Percentiles rank a stretch among this genome's conserved stretches.
Conservation (phyloP, 2,888 invertebrate genomes). For the Brachycybe producta region DNA sequence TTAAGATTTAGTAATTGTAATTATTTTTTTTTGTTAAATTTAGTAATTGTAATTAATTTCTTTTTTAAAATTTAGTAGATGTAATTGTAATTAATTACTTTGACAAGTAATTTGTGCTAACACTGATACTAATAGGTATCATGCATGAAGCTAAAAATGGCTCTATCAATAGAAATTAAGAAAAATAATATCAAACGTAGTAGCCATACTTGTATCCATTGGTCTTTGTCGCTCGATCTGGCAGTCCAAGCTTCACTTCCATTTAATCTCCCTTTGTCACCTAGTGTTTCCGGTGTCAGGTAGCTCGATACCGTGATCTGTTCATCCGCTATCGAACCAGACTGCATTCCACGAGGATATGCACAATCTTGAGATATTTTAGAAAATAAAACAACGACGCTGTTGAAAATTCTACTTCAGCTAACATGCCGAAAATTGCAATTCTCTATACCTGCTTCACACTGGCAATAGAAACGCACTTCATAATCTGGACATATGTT, state of each 20-base stretch:
- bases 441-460: slow-evolving; percentile 17
- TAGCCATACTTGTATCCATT: slow-evolving; percentile 27
- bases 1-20: too few relatives aligned
- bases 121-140: too few relatives aligned
- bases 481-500: slow-evolving; percentile 24
- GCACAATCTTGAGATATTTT: slow-evolving; percentile 19
- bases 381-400: neutral
- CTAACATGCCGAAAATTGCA: too few relatives aligned
- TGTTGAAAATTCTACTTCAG: too few relatives aligned
- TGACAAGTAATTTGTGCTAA: too few relatives aligned
- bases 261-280: slow-evolving; percentile 24
- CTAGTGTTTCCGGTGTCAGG: slow-evolving; percentile 16
- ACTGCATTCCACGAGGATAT: slow-evolving; percentile 24
- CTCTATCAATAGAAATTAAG: too few relatives aligned
- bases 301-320: slow-evolving; percentile 23
- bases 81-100: too few relatives aligned
- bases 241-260: slow-evolving; percentile 24
- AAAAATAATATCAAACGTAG: too few relatives aligned
- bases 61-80: too few relatives aligned
- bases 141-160: too few relatives aligned
- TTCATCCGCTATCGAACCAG: slow-evolving; percentile 22
- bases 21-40: too few relatives aligned
- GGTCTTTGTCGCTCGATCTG: slow-evolving; percentile 13
- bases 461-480: slow-evolving; percentile 24
- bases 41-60: too few relatives aligned